phyloP scores from a whole-genome alignment of 1,140 invertebrate genomes.

The Oryzaephilus surinamensis region DNA sequence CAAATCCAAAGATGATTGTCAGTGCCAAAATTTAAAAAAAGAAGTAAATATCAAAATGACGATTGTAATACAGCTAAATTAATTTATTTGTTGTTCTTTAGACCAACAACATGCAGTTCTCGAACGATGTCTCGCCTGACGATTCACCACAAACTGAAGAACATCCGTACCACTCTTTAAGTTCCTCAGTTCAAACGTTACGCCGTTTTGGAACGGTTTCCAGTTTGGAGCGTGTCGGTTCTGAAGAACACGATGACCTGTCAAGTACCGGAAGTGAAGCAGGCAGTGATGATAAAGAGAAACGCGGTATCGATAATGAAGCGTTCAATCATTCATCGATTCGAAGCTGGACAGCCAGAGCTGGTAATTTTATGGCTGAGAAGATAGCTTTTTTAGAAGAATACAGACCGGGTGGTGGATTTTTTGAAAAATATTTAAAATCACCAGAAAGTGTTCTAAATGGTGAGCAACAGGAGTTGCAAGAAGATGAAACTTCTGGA shows the following conservation, averaged over 20 bases:
- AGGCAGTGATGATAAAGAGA: conserved; percentile 36
- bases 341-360: conserved; percentile 61
- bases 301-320: conserved; percentile 34
- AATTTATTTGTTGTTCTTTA: conserved; percentile 6
- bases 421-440: conserved; percentile 45
- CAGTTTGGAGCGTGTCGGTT: conserved; percentile 55
- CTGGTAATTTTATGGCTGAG: conserved; percentile 65
- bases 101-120: conserved; percentile 16
- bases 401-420: conserved; percentile 42
- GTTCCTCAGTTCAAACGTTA: conserved; percentile 38
- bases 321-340: conserved; percentile 33
- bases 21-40: conserved; percentile 3
- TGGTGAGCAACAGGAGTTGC: conserved; percentile 38
- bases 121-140: conserved; percentile 43
- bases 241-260: conserved; percentile 46
- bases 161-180: conserved; percentile 44
- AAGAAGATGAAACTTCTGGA: conserved; percentile 61
- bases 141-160: conserved; percentile 46
- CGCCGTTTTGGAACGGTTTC: conserved; percentile 63
- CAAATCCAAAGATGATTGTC: conserved; percentile 4
- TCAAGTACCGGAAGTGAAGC: conserved; percentile 21
- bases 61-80: conserved; percentile 5
- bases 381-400: conserved; percentile 66
- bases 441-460: conserved; percentile 38
- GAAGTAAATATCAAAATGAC: conserved; percentile 2